These are phyloP conservation scores for Acromyrmex charruanus DNA, from an alignment of 1,140 invertebrate species.

Conservation along the genomic window DNA sequence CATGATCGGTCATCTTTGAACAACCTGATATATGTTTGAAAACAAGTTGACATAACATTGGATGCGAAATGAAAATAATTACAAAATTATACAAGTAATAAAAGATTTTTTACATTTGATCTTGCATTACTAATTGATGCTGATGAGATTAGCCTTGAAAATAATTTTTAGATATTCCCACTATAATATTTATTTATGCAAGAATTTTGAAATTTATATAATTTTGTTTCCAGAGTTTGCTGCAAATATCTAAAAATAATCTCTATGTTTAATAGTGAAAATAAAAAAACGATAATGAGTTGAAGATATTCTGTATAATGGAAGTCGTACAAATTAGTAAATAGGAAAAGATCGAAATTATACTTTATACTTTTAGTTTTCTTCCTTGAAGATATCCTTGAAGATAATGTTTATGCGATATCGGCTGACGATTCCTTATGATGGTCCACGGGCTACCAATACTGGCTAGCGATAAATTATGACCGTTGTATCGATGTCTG, in stretches of 20 bases:
- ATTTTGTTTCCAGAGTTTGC: too few species aligned
- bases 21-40: background rate
- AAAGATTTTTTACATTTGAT: slow-evolving; percentile 11
- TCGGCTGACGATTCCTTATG: background rate
- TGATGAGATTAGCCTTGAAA: too few species aligned
- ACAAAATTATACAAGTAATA: too few species aligned
- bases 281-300: background rate
- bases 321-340: background rate
- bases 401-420: background rate
- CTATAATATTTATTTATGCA: too few species aligned
- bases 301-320: background rate
- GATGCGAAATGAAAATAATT: background rate
- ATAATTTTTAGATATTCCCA: too few species aligned
- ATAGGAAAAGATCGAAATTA: background rate
- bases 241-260: too few species aligned
- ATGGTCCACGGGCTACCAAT: slow-evolving; percentile 19
- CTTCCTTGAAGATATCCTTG: background rate
- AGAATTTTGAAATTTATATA: too few species aligned
- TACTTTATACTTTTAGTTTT: background rate
- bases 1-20: background rate
- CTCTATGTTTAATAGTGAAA: too few species aligned
- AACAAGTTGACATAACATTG: background rate
- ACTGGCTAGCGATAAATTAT: slow-evolving; percentile 40
- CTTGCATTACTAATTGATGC: too few species aligned
- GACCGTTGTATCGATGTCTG: slow-evolving; percentile 30